phyloP scores from a whole-genome alignment of 2,888 invertebrate genomes.

The Rhagium mordax region DNA sequence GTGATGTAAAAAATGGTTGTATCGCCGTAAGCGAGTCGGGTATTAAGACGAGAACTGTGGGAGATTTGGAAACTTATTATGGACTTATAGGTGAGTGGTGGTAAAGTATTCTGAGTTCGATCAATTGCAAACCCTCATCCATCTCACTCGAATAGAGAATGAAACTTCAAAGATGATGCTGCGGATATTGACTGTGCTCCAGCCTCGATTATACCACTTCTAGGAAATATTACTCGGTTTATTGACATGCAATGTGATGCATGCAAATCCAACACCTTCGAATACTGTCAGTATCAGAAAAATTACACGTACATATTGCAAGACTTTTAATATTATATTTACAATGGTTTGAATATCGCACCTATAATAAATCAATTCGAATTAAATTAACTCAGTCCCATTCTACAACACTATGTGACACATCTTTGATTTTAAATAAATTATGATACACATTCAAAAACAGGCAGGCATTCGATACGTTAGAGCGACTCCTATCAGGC shows the following conservation, averaged over 20 bases:
- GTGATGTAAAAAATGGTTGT: neutral
- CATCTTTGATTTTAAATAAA: too few species aligned
- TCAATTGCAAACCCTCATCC: conserved; percentile 22
- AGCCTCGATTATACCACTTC: neutral
- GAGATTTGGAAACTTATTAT: conserved; percentile 22
- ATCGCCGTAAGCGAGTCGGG: neutral
- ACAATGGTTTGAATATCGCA: too few species aligned
- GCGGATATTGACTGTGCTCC: conserved; percentile 3
- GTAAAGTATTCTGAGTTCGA: conserved; percentile 6
- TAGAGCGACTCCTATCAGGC: neutral
- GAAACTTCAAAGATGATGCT: conserved; percentile 15
- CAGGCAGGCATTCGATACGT: too few species aligned
- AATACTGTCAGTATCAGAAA: too few species aligned
- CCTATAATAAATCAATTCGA: too few species aligned
- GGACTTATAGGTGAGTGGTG: conserved; percentile 10
- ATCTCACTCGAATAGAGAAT: conserved; percentile 16
- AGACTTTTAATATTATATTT: too few species aligned
- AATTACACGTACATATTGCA: too few species aligned
- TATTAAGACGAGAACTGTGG: neutral
- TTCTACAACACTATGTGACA: too few species aligned
- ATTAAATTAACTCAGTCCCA: too few species aligned
- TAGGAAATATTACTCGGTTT: neutral
- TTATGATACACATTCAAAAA: neutral
- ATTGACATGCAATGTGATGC: neutral
- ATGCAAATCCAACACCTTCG: too few species aligned